phyloP scores from a whole-genome alignment of 1,140 invertebrate species.

The Agrypnia vestita region DNA sequence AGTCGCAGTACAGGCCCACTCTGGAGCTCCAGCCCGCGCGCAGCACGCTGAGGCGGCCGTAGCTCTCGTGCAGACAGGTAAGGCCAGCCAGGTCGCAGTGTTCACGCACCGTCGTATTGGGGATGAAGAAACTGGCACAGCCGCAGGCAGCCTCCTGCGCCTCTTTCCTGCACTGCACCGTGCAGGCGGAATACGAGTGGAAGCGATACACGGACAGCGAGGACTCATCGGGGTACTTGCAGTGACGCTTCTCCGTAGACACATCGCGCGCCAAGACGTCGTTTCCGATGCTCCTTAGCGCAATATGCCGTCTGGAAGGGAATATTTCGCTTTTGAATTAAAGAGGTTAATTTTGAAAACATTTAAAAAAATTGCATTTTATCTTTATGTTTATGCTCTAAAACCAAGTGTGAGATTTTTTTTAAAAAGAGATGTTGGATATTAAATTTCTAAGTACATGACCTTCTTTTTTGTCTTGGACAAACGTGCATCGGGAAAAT shows the following conservation, averaged over 20 bases:
- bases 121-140: conserved; percentile 80
- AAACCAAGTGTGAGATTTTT: no score
- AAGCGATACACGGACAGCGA: conserved; percentile 75
- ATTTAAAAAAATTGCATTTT: no score
- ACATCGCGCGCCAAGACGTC: conserved; percentile 74
- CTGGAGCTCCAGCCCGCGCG: conserved; percentile 69
- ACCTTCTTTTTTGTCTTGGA: no score
- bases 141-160: conserved; percentile 77
- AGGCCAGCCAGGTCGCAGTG: conserved; percentile 65
- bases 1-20: conserved; percentile 75
- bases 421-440: no score
- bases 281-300: conserved; percentile 76
- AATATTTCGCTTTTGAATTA: no score
- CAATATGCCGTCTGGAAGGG: conserved; percentile 70
- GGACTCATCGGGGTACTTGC: conserved; percentile 79
- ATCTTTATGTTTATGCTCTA: no score
- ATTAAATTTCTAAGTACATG: no score
- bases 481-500: no score
- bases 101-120: conserved; percentile 70
- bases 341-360: no score
- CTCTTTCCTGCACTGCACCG: conserved; percentile 78
- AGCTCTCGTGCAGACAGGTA: conserved; percentile 76
- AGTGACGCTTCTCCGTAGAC: conserved; percentile 73
- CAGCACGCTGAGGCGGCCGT: conserved; percentile 75
- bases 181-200: conserved; percentile 81